Evolutionary conservation across 2,888 invertebrate species (phyloP).

Genomic region (Drosophila greeni): DNA sequence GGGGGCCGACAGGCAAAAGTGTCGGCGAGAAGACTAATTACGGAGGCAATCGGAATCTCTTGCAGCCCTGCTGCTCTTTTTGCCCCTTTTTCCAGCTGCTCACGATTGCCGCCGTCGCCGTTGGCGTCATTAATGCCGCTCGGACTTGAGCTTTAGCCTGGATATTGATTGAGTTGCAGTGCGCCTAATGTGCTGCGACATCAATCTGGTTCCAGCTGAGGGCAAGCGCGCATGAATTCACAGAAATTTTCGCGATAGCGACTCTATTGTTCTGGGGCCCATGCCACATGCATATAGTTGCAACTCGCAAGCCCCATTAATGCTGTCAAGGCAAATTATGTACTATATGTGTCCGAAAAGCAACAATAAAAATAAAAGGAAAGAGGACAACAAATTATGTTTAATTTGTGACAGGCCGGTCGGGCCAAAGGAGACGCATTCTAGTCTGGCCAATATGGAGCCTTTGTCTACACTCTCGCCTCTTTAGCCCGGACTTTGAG

Average conservation of each 20-base stretch:
- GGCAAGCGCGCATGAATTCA: slow-evolving; percentile 47
- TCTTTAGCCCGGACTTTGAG: slow-evolving; percentile 24
- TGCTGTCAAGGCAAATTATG: slow-evolving; percentile 45
- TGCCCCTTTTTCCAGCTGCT: slow-evolving; percentile 17
- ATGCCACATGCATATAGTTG: slow-evolving; percentile 21
- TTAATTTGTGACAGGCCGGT: slow-evolving; percentile 23
- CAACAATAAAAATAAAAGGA: background rate
- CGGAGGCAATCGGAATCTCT: slow-evolving; percentile 44
- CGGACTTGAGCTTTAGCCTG: slow-evolving; percentile 43
- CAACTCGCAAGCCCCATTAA: slow-evolving; percentile 57
- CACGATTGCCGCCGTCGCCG: slow-evolving; percentile 31
- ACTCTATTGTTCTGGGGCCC: slow-evolving; percentile 28
- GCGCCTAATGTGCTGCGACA: slow-evolving; percentile 76
- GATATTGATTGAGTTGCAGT: slow-evolving; percentile 75
- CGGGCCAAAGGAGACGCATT: slow-evolving; percentile 40
- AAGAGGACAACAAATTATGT: slow-evolving; percentile 30
- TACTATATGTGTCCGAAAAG: slow-evolving; percentile 12
- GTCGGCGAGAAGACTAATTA: slow-evolving; percentile 75
- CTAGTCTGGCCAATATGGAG: slow-evolving; percentile 48
- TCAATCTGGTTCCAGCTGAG: slow-evolving; percentile 65
- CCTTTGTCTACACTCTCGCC: slow-evolving; percentile 28
- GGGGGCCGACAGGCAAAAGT: slow-evolving; percentile 55
- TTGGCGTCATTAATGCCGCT: slow-evolving; percentile 66
- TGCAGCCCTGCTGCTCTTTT: slow-evolving; percentile 18
- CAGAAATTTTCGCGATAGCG: slow-evolving; percentile 53